Evolutionary conservation across 2,797 vertebrate species (phyloP).

Genomic region (Peromyscus aztecus): DNA sequence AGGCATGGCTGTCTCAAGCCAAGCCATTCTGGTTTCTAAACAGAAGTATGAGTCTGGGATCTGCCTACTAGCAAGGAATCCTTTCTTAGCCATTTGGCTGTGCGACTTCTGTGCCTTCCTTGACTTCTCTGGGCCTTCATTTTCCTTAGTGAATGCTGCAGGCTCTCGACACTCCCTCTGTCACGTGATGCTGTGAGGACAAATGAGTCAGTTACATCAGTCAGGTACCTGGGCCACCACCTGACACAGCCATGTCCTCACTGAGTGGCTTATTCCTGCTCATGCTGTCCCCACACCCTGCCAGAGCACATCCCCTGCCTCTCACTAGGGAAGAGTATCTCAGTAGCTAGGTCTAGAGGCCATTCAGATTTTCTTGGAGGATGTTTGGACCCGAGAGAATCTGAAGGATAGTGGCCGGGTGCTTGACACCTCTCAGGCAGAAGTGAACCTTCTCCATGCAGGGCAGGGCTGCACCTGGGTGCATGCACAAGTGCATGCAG

Average conservation of each 20-base stretch:
- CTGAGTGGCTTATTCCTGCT: fast-evolving
- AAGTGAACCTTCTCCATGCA: fast-evolving
- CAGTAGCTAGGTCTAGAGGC: too few species aligned
- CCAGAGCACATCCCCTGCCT: neutral
- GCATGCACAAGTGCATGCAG: fast-evolving
- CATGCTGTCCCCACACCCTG: neutral
- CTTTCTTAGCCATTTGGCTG: neutral
- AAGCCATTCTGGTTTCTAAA: neutral
- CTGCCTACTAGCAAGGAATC: neutral
- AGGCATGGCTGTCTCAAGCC: neutral
- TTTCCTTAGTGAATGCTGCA: neutral
- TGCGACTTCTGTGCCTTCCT: neutral
- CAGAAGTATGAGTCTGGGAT: neutral
- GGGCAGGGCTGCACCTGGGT: neutral
- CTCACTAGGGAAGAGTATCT: neutral
- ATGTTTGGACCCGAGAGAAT: neutral
- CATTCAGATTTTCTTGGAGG: neutral
- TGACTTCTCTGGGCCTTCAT: neutral
- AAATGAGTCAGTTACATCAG: neutral
- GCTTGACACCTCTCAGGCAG: neutral
- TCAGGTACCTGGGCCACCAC: fast-evolving
- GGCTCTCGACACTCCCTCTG: neutral
- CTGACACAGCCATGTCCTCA: neutral
- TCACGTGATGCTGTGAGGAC: neutral
- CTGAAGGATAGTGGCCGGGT: neutral